Percentiles rank a stretch among this genome's conserved stretches.
These are phyloP conservation scores for Thaleichthys pacificus DNA, from an alignment of 2,797 vertebrate genomes.

Conservation along the genomic window DNA sequence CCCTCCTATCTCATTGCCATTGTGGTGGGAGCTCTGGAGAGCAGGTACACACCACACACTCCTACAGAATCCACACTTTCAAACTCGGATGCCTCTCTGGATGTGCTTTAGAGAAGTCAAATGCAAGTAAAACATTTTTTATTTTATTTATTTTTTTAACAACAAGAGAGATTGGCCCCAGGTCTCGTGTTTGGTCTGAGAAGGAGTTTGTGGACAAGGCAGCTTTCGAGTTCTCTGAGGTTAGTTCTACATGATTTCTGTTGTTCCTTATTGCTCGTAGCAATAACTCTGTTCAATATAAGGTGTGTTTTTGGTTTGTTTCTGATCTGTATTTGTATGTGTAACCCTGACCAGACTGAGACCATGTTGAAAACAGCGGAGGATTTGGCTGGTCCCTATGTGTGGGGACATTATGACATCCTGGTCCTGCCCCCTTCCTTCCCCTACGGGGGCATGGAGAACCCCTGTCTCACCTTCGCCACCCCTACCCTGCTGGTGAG, in stretches of 20 bases:
- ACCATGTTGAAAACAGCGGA: constrained; percentile 91
- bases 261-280: too few relatives aligned
- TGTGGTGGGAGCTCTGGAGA: constrained; percentile 91
- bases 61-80: not conserved
- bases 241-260: constrained; percentile 45
- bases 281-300: not conserved
- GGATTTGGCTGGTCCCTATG: constrained; percentile 88
- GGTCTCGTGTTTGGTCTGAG: constrained; percentile 94
- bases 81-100: not conserved
- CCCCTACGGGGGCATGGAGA: constrained; percentile 97
- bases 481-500: constrained; percentile 92
- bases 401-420: constrained; percentile 95
- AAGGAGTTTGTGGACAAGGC: constrained; percentile 89
- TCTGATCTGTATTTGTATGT: not conserved
- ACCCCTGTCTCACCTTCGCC: constrained; percentile 95
- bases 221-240: constrained; percentile 93
- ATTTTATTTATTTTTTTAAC: constrained; percentile 42
- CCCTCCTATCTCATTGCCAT: constrained; percentile 94
- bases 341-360: constrained; percentile 81
- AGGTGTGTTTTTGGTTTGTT: not conserved
- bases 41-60: constrained; percentile 77
- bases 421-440: constrained; percentile 94
- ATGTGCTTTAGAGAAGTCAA: not conserved
- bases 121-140: not conserved
- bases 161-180: constrained; percentile 87